Base-by-base conservation (phyloP, 2,797 vertebrate genomes). In the Acanthurus leucopareius region DNA sequence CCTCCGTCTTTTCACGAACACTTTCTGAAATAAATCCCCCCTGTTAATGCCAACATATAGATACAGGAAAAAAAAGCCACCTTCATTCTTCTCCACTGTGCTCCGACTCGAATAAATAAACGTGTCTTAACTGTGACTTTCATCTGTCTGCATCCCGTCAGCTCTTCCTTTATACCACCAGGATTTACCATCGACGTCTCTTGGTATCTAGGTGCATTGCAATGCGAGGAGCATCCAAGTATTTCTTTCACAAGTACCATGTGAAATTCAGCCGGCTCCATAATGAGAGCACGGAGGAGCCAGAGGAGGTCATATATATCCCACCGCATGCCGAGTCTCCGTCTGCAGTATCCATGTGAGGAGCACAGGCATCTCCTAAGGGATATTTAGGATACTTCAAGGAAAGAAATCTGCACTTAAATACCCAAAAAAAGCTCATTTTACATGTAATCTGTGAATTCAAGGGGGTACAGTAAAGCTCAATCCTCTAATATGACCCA, bases 181-280 rank as follows among this genome's bases (percentile, higher is more conserved):
- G 38, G 77, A 92, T 88, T 91, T 88, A 91, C 56, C 63, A n/a
- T 28, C 15, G 0, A 4, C 22, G 35, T 40, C n/a, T 25, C 53
- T 66, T 35, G 60, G 88, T 92, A 75, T 79, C 90, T 73, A 85
- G 74, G 91, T 20, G 65, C 80, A 1, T 38, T 8, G 71, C 83
- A 80, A 89, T 68, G 72, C 72, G 25, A 59, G 40, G 13, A 0
- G 20, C n/a, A 22, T 25, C 45, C 62, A 71, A 72, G 74, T 7
- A 65, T 79, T 10, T 58, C 72, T 35, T 64, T 76, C 72, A 70
- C 69, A 74, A 65, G 15, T 38, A 66, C 48, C 48, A 19, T 10
- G 73, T 35, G 77, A 62, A 54, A 80, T 51, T 63, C 60, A 69
- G 52, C 20, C 4, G 68, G 10, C 42, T 57, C 76, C 9, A 4